These are phyloP conservation scores for Heterochromis multidens DNA, from an alignment of 2,113 vertebrate species.

Conservation along the genomic window DNA sequence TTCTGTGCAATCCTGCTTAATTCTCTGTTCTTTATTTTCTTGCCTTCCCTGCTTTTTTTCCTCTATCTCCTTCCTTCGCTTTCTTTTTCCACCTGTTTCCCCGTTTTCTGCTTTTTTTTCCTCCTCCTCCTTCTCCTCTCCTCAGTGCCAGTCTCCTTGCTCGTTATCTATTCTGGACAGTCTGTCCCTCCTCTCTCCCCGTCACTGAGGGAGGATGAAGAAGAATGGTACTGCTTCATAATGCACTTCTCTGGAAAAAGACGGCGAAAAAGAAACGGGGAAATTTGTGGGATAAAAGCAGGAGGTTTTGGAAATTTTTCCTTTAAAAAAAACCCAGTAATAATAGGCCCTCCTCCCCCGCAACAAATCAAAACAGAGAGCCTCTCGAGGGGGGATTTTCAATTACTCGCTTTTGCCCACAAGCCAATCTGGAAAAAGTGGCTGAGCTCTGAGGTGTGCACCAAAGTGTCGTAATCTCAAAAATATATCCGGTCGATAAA, in stretches of 20 bases:
- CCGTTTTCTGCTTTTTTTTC: background rate
- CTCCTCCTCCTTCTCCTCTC: background rate
- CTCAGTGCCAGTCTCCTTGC: constrained; percentile 33
- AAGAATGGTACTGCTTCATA: constrained; percentile 62
- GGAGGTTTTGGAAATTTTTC: constrained; percentile 11
- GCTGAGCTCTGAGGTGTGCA: constrained; percentile 39
- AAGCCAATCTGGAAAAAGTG: constrained; percentile 51
- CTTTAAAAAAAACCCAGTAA: background rate
- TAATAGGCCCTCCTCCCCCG: background rate
- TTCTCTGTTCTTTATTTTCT: constrained; percentile 19
- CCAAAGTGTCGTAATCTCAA: constrained; percentile 50
- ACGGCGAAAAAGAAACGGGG: constrained; percentile 1
- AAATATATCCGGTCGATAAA: constrained; percentile 61
- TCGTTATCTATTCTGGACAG: constrained; percentile 68
- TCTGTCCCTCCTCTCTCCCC: constrained; percentile 60
- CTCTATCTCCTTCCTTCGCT: background rate
- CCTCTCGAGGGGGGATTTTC: constrained; percentile 40
- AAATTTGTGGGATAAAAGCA: background rate
- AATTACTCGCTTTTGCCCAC: constrained; percentile 62
- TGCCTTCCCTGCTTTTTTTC: background rate
- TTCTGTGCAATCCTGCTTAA: constrained; percentile 34
- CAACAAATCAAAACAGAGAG: constrained; percentile 40
- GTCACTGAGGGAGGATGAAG: constrained; percentile 51
- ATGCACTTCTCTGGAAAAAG: constrained; percentile 54
- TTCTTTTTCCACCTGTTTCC: constrained; percentile 14